Evolutionary conservation across 92 coral and sea anemone species (phyloP).

Genomic region (Parazoanthus swiftii): DNA sequence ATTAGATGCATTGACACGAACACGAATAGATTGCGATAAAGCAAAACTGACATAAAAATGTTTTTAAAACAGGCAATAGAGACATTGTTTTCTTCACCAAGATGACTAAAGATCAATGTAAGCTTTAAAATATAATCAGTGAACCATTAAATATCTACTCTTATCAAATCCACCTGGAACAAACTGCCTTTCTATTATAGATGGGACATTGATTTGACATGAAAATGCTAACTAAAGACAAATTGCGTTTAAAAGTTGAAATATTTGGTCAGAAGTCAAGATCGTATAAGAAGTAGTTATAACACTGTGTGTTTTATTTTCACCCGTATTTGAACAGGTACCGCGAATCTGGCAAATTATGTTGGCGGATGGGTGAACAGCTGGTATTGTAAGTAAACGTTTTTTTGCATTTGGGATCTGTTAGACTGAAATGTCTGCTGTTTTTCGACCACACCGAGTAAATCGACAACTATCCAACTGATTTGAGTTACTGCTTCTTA

Average conservation of each 20-base stretch:
- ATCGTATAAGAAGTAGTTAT: neutral
- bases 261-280: neutral
- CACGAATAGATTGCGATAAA: neutral
- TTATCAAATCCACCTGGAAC: neutral
- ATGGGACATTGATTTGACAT: neutral
- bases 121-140: neutral
- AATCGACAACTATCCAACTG: too few relatives aligned
- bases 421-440: neutral
- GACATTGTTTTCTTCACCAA: neutral
- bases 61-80: neutral
- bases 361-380: neutral
- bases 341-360: neutral
- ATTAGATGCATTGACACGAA: neutral
- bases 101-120: neutral
- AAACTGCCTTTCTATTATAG: neutral
- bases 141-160: neutral
- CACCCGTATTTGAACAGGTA: neutral
- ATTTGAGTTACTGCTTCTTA: too few relatives aligned
- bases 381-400: neutral
- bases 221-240: too few relatives aligned
- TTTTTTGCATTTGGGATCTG: neutral
- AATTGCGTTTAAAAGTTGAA: neutral
- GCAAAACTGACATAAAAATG: neutral
- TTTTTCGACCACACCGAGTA: neutral
- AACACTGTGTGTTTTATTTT: neutral